Evolutionary conservation across 2,113 vertebrate genomes (phyloP).

Genomic region (Euleptes europaea): DNA sequence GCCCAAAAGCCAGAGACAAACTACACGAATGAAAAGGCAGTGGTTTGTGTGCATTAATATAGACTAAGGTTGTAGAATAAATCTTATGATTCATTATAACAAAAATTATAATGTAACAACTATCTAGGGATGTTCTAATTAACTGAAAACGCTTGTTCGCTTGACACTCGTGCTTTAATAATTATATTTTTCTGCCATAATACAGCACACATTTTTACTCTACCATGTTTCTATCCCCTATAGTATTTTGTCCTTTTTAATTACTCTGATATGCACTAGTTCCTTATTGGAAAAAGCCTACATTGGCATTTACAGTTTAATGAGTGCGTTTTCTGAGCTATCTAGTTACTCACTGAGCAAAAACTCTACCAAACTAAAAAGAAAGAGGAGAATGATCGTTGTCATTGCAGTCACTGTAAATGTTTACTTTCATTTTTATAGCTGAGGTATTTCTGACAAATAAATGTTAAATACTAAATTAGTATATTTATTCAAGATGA

Average conservation of each 20-base stretch:
- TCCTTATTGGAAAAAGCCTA: not conserved
- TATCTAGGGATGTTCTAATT: not conserved
- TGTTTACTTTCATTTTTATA: not conserved
- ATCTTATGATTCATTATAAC: not conserved
- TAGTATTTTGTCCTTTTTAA: not conserved
- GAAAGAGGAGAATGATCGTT: not conserved
- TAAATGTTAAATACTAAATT: constrained; percentile 16
- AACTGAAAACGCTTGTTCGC: not conserved
- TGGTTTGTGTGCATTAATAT: not conserved
- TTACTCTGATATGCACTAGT: not conserved
- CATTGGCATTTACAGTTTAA: not conserved
- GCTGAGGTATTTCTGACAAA: constrained; percentile 21
- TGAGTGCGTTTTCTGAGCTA: not conserved
- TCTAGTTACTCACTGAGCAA: not conserved
- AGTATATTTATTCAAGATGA: not conserved
- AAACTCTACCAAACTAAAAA: constrained; percentile 11
- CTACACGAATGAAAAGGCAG: not conserved
- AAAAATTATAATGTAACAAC: not conserved
- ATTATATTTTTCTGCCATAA: not conserved
- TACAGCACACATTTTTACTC: not conserved
- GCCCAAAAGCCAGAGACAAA: not conserved
- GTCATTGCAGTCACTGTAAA: not conserved
- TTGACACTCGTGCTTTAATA: constrained; percentile 25
- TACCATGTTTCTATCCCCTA: not conserved
- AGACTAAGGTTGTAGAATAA: constrained; percentile 8